Evolutionary conservation across 2,888 invertebrate genomes (phyloP).

Genomic region (Drosophila phalerata): DNA sequence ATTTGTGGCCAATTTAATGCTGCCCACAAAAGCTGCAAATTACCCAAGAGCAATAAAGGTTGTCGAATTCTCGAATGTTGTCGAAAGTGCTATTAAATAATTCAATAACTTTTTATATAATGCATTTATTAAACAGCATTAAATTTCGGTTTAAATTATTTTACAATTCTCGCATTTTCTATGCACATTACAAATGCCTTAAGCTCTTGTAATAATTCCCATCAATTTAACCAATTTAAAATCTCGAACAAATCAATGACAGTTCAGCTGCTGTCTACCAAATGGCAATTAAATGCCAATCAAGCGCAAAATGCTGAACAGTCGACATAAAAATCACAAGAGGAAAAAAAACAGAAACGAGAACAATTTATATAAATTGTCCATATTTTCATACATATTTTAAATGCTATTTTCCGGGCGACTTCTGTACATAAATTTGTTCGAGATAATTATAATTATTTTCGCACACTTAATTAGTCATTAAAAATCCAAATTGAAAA

Average conservation of each 20-base stretch:
- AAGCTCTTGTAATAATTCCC: conserved; percentile 33
- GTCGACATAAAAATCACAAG: conserved; percentile 42
- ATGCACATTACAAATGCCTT: conserved; percentile 14
- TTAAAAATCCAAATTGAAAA: conserved; percentile 79
- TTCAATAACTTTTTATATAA: conserved; percentile 1
- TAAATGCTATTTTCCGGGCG: conserved; percentile 48
- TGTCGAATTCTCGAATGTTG: conserved; percentile 7
- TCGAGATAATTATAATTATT: conserved; percentile 77
- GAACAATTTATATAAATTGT: conserved; percentile 48
- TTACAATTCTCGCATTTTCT: conserved; percentile 14
- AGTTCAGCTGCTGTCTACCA: conserved; percentile 56
- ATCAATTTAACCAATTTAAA: conserved; percentile 32
- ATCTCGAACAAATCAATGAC: conserved; percentile 40
- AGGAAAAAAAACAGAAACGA: conserved; percentile 14
- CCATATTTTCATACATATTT: conserved; percentile 50
- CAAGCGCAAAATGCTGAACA: conserved; percentile 69
- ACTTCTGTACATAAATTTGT: conserved; percentile 57
- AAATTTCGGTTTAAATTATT: conserved; percentile 18
- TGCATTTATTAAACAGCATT: conserved; percentile 11
- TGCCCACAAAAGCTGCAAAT: conserved; percentile 42
- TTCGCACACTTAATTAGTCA: conserved; percentile 82
- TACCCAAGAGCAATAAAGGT: conserved; percentile 8
- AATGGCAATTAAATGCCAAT: conserved; percentile 78
- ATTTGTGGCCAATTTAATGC: conserved; percentile 70
- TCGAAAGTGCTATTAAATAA: conserved; percentile 32